phyloP scores from a whole-genome alignment of 2,888 invertebrate species.

The Brenthis daphne region DNA sequence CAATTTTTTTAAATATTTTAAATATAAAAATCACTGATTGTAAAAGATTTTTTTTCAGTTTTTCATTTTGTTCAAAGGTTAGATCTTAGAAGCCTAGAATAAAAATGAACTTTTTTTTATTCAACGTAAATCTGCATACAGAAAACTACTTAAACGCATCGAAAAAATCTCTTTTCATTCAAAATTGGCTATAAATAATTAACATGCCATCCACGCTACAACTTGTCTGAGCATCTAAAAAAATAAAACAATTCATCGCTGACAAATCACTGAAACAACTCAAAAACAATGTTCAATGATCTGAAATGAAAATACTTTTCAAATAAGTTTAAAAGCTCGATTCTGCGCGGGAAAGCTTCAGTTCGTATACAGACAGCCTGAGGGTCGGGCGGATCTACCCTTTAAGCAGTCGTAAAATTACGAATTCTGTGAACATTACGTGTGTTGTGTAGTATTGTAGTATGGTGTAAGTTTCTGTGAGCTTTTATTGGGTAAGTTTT shows the following conservation, averaged over 20 bases:
- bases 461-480: conserved; percentile 5
- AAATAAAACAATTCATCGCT: not conserved
- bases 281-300: not conserved
- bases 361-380: conserved; percentile 24
- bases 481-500: conserved; percentile 8
- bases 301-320: conserved; percentile 25
- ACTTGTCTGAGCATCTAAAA: not conserved
- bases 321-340: conserved; percentile 26
- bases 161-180: too few relatives aligned
- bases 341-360: conserved; percentile 35
- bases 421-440: not conserved
- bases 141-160: too few relatives aligned
- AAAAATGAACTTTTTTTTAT: too few relatives aligned
- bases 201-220: too few relatives aligned
- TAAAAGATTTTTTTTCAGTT: too few relatives aligned
- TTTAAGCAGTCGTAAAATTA: not conserved
- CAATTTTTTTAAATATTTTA: too few relatives aligned
- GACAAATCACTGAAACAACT: not conserved
- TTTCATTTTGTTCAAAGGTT: too few relatives aligned
- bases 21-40: too few relatives aligned
- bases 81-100: too few relatives aligned
- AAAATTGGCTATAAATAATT: too few relatives aligned
- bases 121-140: too few relatives aligned
- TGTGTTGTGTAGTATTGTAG: not conserved
- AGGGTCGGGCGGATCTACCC: not conserved